These are phyloP conservation scores for Cinclus cinclus DNA, from an alignment of 2,113 vertebrate species.

Conservation along the genomic window DNA sequence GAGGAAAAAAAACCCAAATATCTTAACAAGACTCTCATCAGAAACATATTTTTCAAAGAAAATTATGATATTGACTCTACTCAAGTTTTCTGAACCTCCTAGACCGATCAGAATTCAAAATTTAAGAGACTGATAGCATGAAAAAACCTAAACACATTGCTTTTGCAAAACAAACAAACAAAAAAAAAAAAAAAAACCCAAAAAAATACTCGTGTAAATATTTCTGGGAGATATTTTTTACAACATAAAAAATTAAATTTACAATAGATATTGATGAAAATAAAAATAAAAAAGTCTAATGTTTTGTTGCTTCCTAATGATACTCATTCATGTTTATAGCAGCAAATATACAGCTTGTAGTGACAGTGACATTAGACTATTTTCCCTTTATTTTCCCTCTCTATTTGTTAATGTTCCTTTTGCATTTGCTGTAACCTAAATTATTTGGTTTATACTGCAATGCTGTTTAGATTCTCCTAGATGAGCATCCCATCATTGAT, in stretches of 20 bases:
- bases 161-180: not conserved
- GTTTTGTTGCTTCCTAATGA: not conserved
- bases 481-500: not conserved
- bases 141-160: not conserved
- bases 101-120: not conserved
- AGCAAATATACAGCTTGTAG: not conserved
- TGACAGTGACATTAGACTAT: not conserved
- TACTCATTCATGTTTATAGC: not conserved
- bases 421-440: not conserved
- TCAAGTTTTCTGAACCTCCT: not conserved
- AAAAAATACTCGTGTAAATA: not conserved
- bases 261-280: not conserved
- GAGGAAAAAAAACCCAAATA: not conserved
- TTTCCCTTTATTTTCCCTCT: not conserved
- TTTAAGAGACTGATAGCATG: not conserved
- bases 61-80: not conserved
- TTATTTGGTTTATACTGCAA: conserved; percentile 4
- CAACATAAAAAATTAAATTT: not conserved
- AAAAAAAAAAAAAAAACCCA: not conserved
- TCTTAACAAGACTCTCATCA: not conserved
- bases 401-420: conserved; percentile 12
- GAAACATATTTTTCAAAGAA: not conserved
- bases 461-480: conserved; percentile 28
- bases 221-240: not conserved
- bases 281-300: not conserved